phyloP scores from a whole-genome alignment of 2,797 vertebrate species.

The Neomorphus geoffroyi region DNA sequence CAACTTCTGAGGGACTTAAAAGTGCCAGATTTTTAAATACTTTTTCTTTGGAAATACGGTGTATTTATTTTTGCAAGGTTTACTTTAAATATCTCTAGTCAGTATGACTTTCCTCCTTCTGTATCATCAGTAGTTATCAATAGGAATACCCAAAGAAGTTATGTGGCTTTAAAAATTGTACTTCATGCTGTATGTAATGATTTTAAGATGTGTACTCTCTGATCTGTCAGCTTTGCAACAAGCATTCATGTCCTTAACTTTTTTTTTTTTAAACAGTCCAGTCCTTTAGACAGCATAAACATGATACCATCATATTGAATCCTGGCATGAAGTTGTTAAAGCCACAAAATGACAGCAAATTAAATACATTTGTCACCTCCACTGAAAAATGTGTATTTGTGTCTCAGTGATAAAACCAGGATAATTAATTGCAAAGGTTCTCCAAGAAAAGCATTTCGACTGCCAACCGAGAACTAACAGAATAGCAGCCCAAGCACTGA shows the following conservation, averaged over 20 bases:
- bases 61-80: not conserved
- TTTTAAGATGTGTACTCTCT: not conserved
- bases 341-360: not conserved
- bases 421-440: slow-evolving; percentile 29
- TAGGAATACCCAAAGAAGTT: not conserved
- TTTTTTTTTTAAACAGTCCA: not conserved
- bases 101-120: not conserved
- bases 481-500: not conserved
- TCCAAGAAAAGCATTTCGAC: not conserved
- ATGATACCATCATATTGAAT: not conserved
- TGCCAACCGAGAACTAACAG: not conserved
- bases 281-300: not conserved
- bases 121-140: not conserved
- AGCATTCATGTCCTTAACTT: not conserved
- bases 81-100: not conserved
- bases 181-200: not conserved
- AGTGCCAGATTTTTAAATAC: not conserved
- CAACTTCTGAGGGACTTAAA: not conserved
- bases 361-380: not conserved
- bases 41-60: not conserved
- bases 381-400: not conserved
- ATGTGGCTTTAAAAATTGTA: not conserved
- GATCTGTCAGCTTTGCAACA: not conserved
- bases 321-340: slow-evolving; percentile 4
- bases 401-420: not conserved